These are phyloP conservation scores for Paedocypris micromegethes DNA, from an alignment of 2,797 vertebrate genomes.

Conservation along the genomic window DNA sequence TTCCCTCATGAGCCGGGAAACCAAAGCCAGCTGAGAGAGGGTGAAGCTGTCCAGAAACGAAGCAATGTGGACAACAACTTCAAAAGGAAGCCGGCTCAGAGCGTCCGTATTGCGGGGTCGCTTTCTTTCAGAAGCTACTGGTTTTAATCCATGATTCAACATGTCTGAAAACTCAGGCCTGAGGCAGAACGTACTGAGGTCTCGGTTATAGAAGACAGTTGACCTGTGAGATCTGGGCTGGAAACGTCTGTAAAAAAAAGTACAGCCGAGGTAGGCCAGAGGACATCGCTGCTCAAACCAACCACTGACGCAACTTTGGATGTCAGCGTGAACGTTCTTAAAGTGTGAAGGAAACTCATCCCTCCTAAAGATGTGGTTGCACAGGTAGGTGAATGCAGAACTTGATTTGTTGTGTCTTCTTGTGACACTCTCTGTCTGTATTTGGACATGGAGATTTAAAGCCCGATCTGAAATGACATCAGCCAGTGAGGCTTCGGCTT, in stretches of 20 bases:
- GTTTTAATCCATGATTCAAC: conserved; percentile 59
- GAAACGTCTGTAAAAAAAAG: conserved; percentile 81
- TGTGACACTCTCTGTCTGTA: conserved; percentile 83
- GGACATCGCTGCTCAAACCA: conserved; percentile 94
- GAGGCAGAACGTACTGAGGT: conserved; percentile 72
- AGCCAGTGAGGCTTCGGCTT: conserved; percentile 66
- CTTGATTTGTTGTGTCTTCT: conserved; percentile 86
- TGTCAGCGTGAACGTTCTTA: conserved; percentile 87
- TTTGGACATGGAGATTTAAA: conserved; percentile 78
- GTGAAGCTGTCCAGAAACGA: conserved; percentile 90
- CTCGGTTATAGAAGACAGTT: conserved; percentile 68
- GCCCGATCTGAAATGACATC: conserved; percentile 65
- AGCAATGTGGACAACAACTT: conserved; percentile 83
- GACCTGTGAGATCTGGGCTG: conserved; percentile 75
- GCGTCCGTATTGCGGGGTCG: conserved; percentile 59
- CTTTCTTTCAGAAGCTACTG: conserved; percentile 42
- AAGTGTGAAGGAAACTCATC: conserved; percentile 86
- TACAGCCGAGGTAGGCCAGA: conserved; percentile 88
- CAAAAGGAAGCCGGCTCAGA: conserved; percentile 80
- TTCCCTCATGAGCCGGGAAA: conserved; percentile 85
- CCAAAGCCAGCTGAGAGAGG: conserved; percentile 87
- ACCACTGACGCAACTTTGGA: conserved; percentile 79
- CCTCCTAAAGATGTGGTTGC: conserved; percentile 82
- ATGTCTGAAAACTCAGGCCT: conserved; percentile 68
- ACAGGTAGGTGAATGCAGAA: conserved; percentile 88